A percentile compares a stretch with the other conserved stretches of the same genome.
These are phyloP conservation scores for Elysia crispata DNA, from an alignment of 2,888 invertebrate species.

Conservation along the genomic window DNA sequence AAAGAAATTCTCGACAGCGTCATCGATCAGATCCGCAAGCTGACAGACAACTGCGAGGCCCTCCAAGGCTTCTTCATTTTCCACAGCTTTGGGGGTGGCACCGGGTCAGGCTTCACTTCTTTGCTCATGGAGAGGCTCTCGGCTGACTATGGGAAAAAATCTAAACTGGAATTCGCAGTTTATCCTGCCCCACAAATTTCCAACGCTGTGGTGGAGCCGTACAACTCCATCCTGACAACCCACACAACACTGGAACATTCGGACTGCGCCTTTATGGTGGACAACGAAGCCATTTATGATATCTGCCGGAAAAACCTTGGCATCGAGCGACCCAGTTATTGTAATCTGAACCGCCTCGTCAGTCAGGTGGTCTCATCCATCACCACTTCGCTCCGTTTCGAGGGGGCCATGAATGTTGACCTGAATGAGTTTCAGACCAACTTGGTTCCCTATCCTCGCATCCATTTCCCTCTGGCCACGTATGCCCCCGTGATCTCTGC, in stretches of 20 bases:
- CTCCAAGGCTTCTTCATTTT: conserved; percentile 54
- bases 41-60: conserved; percentile 51
- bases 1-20: conserved; percentile 52
- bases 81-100: conserved; percentile 53
- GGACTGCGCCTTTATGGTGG: conserved; percentile 47
- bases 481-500: conserved; percentile 53
- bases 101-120: conserved; percentile 54
- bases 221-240: conserved; percentile 48
- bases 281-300: conserved; percentile 45
- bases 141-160: conserved; percentile 52
- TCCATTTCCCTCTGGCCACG: conserved; percentile 52
- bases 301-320: conserved; percentile 45
- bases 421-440: conserved; percentile 54
- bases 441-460: conserved; percentile 53
- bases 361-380: conserved; percentile 53
- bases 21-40: conserved; percentile 51
- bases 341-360: conserved; percentile 49
- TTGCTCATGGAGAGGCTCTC: conserved; percentile 53
- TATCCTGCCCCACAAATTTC: conserved; percentile 52
- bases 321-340: conserved; percentile 47
- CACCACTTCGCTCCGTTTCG: conserved; percentile 53
- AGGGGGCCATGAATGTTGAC: conserved; percentile 53
- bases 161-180: conserved; percentile 51
- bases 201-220: conserved; percentile 50
- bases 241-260: conserved; percentile 46